A percentile compares a stretch with the other conserved stretches of the same genome.
These are phyloP conservation scores for Enoplolaimus lenunculus DNA, from an alignment of 2,888 invertebrate genomes.

Conservation along the genomic window DNA sequence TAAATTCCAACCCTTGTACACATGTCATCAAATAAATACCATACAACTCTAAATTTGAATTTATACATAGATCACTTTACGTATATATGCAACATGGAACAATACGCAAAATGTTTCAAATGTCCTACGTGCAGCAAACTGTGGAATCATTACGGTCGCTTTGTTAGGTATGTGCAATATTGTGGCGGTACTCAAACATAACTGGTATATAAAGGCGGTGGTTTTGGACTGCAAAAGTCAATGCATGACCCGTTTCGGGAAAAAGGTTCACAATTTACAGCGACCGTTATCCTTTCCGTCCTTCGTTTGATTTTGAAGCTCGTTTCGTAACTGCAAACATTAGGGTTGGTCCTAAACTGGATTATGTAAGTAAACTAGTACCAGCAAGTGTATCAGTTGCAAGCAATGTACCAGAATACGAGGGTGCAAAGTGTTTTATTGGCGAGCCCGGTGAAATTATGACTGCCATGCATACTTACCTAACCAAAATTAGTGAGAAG, in stretches of 20 bases:
- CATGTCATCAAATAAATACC: not conserved
- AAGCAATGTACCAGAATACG: not conserved
- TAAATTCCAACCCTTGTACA: not conserved
- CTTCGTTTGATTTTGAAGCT: conserved; percentile 9
- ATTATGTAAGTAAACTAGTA: not conserved
- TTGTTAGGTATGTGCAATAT: not conserved
- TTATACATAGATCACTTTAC: not conserved
- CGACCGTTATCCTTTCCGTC: not conserved
- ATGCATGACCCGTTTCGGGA: not conserved
- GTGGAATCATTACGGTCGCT: not conserved
- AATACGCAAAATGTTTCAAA: not conserved
- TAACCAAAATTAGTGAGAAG: not conserved
- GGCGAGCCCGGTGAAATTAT: not conserved
- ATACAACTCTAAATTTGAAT: not conserved
- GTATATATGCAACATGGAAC: not conserved
- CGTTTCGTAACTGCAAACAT: not conserved
- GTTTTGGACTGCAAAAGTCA: not conserved
- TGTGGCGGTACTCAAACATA: not conserved
- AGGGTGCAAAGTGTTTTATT: not conserved
- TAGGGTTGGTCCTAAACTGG: not conserved
- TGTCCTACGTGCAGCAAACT: not conserved
- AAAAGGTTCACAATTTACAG: not conserved
- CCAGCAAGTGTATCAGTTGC: not conserved
- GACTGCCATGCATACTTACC: not conserved
- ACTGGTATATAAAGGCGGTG: not conserved